Evolutionary conservation across 2,113 vertebrate species (phyloP).

Genomic region (Pseudolaguvia tuberculata): DNA sequence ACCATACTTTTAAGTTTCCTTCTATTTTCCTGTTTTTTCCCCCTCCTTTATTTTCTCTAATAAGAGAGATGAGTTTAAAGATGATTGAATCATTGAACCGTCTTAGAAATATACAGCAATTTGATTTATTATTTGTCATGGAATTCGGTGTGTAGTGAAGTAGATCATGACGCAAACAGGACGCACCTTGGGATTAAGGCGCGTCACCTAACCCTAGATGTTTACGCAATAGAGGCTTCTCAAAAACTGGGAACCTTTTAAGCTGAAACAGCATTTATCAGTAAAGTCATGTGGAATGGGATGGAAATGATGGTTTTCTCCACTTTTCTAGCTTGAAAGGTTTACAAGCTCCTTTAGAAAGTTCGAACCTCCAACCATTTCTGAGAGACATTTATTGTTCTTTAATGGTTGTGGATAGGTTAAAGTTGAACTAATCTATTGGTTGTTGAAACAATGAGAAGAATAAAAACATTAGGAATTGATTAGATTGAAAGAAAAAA

Average conservation of each 20-base stretch:
- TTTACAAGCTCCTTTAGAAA: background rate
- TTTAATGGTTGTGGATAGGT: background rate
- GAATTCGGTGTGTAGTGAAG: background rate
- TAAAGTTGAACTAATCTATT: background rate
- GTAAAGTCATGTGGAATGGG: background rate
- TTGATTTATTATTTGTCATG: constrained; percentile 1
- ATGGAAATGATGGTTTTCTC: background rate
- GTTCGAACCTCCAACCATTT: background rate
- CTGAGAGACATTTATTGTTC: background rate
- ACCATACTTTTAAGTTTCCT: background rate
- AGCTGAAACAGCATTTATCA: background rate
- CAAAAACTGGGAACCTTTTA: background rate
- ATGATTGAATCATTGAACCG: background rate
- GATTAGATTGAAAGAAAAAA: background rate
- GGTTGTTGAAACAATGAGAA: background rate
- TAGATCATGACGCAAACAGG: constrained; percentile 11
- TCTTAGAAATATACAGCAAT: no score
- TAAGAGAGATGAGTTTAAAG: no score
- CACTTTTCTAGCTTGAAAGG: background rate
- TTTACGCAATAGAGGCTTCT: background rate
- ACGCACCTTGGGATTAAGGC: background rate
- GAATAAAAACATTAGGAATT: background rate
- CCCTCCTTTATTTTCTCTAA: no score
- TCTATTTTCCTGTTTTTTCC: no score
- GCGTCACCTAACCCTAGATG: background rate